These are phyloP conservation scores for Leptinotarsa rubiginosa DNA, from an alignment of 2,888 invertebrate species.

Conservation along the genomic window DNA sequence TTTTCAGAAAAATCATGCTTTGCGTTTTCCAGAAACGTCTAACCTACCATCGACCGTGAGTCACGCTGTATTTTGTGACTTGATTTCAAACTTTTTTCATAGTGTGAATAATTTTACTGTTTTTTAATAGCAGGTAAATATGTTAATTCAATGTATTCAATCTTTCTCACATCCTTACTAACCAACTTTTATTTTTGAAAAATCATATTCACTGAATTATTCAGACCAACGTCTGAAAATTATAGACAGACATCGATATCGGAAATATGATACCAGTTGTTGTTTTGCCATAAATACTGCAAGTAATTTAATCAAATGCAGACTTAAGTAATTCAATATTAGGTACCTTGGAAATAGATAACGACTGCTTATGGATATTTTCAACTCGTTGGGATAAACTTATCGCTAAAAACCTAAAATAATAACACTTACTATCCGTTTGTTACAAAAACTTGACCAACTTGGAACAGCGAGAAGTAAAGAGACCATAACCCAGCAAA, in stretches of 20 bases:
- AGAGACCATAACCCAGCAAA: conserved; percentile 76
- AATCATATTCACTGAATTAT: too few relatives aligned
- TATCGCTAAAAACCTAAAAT: not conserved
- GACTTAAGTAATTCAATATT: not conserved
- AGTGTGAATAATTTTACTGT: too few relatives aligned
- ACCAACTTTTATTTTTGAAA: too few relatives aligned
- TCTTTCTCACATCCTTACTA: too few relatives aligned
- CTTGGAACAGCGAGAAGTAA: conserved; percentile 81
- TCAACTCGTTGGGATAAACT: too few relatives aligned
- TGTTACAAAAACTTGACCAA: conserved; percentile 80
- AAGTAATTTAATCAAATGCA: not conserved
- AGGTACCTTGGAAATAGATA: not conserved
- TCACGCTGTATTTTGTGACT: too few relatives aligned
- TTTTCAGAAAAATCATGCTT: too few relatives aligned
- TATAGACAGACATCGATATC: not conserved
- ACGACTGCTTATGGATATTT: not conserved
- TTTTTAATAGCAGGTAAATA: too few relatives aligned
- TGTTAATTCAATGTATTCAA: too few relatives aligned
- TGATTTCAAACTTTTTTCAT: too few relatives aligned
- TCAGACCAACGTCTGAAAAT: not conserved
- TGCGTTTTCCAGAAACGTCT: too few relatives aligned
- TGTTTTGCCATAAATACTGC: not conserved
- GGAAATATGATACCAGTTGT: not conserved
- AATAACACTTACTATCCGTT: conserved; percentile 75
- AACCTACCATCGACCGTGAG: too few relatives aligned